Evolutionary conservation across 2,113 vertebrate species (phyloP).

Genomic region (Leptosomus discolor): DNA sequence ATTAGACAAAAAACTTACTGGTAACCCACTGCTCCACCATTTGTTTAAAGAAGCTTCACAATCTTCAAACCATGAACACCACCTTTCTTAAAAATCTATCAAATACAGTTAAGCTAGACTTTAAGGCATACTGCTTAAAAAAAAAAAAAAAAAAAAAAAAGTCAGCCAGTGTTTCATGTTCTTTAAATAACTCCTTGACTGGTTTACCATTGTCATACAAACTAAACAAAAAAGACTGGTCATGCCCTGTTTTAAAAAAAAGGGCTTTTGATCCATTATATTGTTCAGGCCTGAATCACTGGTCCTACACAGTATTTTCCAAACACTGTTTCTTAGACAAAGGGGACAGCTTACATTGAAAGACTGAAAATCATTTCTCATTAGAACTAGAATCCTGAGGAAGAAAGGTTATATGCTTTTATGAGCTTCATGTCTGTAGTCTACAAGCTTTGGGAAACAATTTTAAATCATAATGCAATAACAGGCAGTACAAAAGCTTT

Average conservation of each 20-base stretch:
- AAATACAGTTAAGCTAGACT: neutral
- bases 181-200: constrained; percentile 36
- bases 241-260: constrained; percentile 11
- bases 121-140: neutral
- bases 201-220: constrained; percentile 7
- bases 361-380: constrained; percentile 22
- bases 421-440: neutral
- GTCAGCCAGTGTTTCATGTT: neutral
- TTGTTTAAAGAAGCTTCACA: neutral
- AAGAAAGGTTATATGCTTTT: constrained; percentile 28
- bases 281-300: constrained; percentile 10
- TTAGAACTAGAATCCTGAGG: constrained; percentile 47
- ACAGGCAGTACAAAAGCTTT: neutral
- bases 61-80: neutral
- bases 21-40: neutral
- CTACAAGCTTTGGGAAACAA: constrained; percentile 11
- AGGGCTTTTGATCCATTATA: neutral
- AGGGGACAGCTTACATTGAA: neutral
- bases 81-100: neutral
- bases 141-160: neutral
- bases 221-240: constrained; percentile 39
- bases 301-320: neutral
- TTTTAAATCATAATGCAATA: constrained; percentile 36
- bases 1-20: neutral
- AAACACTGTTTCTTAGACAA: constrained; percentile 24